Percentiles rank a stretch among this genome's conserved stretches.
phyloP scores from a whole-genome alignment of 2,113 vertebrate species.

The Sturnus vulgaris region DNA sequence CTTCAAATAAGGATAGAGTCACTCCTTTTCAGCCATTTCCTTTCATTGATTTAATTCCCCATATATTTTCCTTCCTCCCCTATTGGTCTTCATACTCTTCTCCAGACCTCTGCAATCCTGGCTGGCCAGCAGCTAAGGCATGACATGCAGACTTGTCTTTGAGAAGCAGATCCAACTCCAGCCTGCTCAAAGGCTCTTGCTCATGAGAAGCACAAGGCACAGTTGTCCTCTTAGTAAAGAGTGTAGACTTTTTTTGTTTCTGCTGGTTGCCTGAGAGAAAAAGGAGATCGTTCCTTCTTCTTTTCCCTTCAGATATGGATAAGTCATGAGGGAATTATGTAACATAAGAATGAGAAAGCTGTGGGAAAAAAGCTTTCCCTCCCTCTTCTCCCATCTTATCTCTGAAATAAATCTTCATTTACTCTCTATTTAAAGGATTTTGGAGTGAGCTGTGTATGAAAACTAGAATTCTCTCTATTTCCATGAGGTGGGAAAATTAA shows the following conservation, averaged over 20 bases:
- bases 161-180: neutral
- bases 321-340: neutral
- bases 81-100: rapidly evolving
- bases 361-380: neutral
- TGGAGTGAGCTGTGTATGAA: neutral
- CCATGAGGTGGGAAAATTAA: neutral
- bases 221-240: neutral
- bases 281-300: neutral
- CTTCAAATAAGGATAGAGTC: neutral
- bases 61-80: neutral
- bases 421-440: neutral
- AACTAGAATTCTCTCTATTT: neutral
- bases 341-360: neutral
- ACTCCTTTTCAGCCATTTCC: neutral
- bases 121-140: neutral
- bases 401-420: neutral
- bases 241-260: neutral
- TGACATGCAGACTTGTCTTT: rapidly evolving
- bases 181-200: neutral
- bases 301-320: neutral
- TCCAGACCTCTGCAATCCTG: neutral
- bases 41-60: neutral
- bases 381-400: neutral
- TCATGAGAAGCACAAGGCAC: neutral
- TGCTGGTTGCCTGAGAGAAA: neutral